Evolutionary conservation across 2,888 invertebrate species (phyloP).

Genomic region (Hydroisotoma schaefferi): DNA sequence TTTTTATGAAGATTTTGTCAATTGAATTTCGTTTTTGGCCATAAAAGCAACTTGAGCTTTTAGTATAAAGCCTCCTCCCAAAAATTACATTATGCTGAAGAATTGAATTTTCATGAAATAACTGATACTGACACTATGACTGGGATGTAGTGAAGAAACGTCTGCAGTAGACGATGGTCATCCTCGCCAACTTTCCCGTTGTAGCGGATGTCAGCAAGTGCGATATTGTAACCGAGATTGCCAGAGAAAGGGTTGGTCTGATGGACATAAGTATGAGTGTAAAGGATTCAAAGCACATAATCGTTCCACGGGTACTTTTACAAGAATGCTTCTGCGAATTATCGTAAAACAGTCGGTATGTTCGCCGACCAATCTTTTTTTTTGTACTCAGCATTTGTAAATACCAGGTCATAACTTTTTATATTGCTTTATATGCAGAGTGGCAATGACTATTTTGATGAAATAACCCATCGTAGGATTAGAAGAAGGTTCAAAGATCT

Average conservation of each 20-base stretch:
- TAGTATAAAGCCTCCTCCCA: too few species aligned
- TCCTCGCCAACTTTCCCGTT: conserved; percentile 65
- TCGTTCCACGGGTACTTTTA: conserved; percentile 68
- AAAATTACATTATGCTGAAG: too few species aligned
- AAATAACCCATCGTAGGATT: conserved; percentile 35
- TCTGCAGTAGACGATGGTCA: conserved; percentile 23
- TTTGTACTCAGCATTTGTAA: background rate
- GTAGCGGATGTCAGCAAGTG: conserved; percentile 77
- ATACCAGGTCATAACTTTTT: too few species aligned
- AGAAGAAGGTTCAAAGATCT: conserved; percentile 74
- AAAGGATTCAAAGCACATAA: conserved; percentile 50
- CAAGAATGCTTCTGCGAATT: conserved; percentile 71
- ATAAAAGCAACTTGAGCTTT: too few species aligned
- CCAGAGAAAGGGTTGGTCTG: conserved; percentile 75
- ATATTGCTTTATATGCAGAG: conserved; percentile 16
- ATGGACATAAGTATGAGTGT: conserved; percentile 77
- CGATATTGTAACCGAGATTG: conserved; percentile 77
- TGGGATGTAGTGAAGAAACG: conserved; percentile 25
- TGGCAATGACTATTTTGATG: conserved; percentile 40
- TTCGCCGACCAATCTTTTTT: background rate
- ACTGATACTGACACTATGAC: too few species aligned
- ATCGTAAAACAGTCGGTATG: conserved; percentile 62
- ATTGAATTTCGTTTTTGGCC: too few species aligned
- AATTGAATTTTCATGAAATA: too few species aligned
- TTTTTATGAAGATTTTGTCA: too few species aligned